Base-by-base conservation (phyloP, 2,797 vertebrate species). In the Carapus acus region DNA sequence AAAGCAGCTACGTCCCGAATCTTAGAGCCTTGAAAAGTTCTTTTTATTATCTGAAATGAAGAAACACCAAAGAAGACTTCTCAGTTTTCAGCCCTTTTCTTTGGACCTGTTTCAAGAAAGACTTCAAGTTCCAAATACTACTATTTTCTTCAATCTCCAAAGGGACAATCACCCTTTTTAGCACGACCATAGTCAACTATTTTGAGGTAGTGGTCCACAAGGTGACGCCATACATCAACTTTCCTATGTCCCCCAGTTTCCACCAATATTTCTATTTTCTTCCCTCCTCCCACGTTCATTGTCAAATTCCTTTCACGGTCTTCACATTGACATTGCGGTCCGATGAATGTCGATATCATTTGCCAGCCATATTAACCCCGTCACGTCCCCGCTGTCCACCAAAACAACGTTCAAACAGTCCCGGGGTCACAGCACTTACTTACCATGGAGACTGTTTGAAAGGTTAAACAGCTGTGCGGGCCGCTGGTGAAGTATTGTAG, bases 391-490 rank as follows among this genome's bases (percentile, higher is more conserved):
- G 27, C 41, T 22, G 40, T n/a, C 8, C 23, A 34, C 15, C 5
- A 34, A 20, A 54, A 20, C 40, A 54, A 53, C 42, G 46, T 45
- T 53, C 43, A 50, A 55, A 62, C 50, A 40, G 31, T 45, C 36
- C 3, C 34, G 4, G 27, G 52, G 42, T 8, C 24, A 54, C 46
- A 55, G 43, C 65, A 42, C 61, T 76, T 61, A 43, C 65, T 64
- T 67, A 33, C 77, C 69, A 71, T 72, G 74, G 79, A 73, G 70
- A 74, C 73, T 8, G 50, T 39, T 52, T 58, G 43, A 69, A 73
- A 55, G 71, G 46, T 60, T 70, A 69, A 52, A 29, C 57, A 58
- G 54, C 39, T 27, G 41, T n/a, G n/a, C 15, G 13, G 31, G 31
- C 36, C 24, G n/a, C 42, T 42, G 24, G 41, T 58, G 63, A 72